Percentiles rank a stretch among this genome's conserved stretches.
Evolutionary conservation across 2,888 invertebrate genomes (phyloP).

Genomic region (Drosophila incognita): DNA sequence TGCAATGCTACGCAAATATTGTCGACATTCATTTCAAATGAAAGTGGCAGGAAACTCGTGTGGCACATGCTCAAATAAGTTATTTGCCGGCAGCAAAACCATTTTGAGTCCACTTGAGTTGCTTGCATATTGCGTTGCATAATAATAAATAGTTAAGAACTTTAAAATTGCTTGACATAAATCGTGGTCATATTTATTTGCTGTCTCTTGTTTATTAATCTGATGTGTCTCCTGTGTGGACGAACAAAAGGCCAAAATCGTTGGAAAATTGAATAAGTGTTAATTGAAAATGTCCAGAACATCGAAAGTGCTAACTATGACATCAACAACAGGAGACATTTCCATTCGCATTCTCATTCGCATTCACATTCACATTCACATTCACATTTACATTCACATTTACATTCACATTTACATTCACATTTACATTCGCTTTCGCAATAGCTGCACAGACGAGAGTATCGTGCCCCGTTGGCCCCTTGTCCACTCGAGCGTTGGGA

Average conservation of each 20-base stretch:
- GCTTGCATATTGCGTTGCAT: neutral
- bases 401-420: neutral
- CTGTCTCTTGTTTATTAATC: conserved; percentile 31
- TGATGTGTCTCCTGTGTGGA: conserved; percentile 18
- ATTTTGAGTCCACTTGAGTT: neutral
- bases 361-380: conserved; percentile 1
- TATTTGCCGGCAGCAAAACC: neutral
- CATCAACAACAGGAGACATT: conserved; percentile 48
- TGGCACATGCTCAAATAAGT: neutral
- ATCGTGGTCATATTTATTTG: conserved; percentile 5
- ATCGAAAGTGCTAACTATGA: conserved; percentile 46
- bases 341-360: conserved; percentile 7
- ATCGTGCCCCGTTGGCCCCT: conserved; percentile 28
- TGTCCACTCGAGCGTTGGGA: conserved; percentile 25
- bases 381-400: conserved; percentile 1
- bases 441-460: conserved; percentile 9
- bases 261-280: conserved; percentile 67
- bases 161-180: conserved; percentile 2
- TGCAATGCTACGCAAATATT: neutral
- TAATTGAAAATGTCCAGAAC: conserved; percentile 60
- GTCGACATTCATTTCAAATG: neutral
- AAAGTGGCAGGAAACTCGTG: conserved; percentile 1
- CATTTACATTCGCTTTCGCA: conserved; percentile 19
- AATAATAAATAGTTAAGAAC: conserved; percentile 9
- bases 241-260: conserved; percentile 60